These are phyloP conservation scores for Bradypodion pumilum DNA, from an alignment of 2,797 vertebrate species.

Conservation along the genomic window DNA sequence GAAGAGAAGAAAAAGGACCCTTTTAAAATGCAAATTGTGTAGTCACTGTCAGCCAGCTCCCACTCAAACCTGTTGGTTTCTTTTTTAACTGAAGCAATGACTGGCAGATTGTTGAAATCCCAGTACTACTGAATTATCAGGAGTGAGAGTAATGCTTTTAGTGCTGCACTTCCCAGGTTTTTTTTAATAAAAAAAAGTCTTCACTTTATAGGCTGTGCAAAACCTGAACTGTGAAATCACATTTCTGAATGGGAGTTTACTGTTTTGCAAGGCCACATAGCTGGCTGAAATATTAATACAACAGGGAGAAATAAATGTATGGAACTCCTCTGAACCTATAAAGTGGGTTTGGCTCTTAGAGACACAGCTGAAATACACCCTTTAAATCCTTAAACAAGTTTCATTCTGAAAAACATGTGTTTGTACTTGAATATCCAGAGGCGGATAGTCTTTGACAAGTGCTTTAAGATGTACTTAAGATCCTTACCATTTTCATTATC, in stretches of 20 bases:
- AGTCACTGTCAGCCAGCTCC: constrained; percentile 47
- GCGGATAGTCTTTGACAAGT: constrained; percentile 57
- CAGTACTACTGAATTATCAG: constrained; percentile 39
- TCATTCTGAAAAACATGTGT: not conserved
- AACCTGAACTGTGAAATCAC: constrained; percentile 34
- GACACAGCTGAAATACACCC: constrained; percentile 23
- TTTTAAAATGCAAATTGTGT: constrained; percentile 47
- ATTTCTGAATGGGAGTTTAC: constrained; percentile 37
- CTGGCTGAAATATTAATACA: constrained; percentile 32
- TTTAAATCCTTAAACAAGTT: constrained; percentile 39
- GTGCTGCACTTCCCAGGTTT: constrained; percentile 43
- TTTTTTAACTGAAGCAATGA: constrained; percentile 43
- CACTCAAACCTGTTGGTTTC: constrained; percentile 61
- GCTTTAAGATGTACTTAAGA: constrained; percentile 28
- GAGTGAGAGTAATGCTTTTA: constrained; percentile 47
- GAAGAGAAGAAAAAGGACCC: constrained; percentile 34
- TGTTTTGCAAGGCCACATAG: constrained; percentile 37
- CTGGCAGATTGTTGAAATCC: constrained; percentile 50
- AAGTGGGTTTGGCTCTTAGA: constrained; percentile 18
- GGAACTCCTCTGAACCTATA: constrained; percentile 27
- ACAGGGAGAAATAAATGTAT: constrained; percentile 22
- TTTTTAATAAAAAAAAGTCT: not conserved
- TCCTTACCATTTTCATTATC: constrained; percentile 30
- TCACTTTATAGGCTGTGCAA: constrained; percentile 36
- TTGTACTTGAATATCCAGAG: constrained; percentile 14